Evolutionary conservation across 2,797 vertebrate species (phyloP), one percentile per base, ranked within the genome.

Genomic region (Melanotaenia nigrans): DNA sequence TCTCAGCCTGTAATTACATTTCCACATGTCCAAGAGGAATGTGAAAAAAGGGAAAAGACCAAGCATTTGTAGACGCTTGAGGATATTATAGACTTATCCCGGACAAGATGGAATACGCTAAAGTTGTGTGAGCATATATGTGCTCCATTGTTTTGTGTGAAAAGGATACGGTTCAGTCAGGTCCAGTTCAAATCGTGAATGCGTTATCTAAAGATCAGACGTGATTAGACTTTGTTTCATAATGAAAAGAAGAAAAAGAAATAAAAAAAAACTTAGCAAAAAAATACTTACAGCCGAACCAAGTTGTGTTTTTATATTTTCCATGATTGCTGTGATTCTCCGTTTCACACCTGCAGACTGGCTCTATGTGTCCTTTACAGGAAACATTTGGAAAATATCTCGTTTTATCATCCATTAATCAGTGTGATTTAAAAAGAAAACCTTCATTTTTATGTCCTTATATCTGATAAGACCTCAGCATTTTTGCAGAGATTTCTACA

Each of bases 171-270:
- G 18, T 35, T 58, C 11, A 16, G 13, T 81, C 20, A 22, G 8
- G 60, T 84, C 81, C 78, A 81, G 82, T 61, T 77, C 71, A 82
- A 89, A 78, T 64, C 71, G 16, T n/a, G 60, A 59, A 38, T 0
- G 42, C 65, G 71, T 70, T 55, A 45, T 64, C 57, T 8, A 67
- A 72, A 36, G 61, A 2, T 73, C 68, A 68, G 59, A 66, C 1
- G 5, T 35, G 72, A 55, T 81, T 68, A 68, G 58, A 38, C 28
- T 70, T 74, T 77, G 14, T 78, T 58, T 30, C 68, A 6, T 18
- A 63, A 20, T 5, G 3, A 42, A 64, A 61, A 30, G 40, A 54
- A 61, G 61, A 40, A 82, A 67, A 68, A 64, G 38, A 55, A 36
- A 62, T 62, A 65, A 83, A 71, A 71, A 73, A 69, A 73, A 71